Conservation (phyloP, 1,140 invertebrate genomes). For the Drosophila serrata region DNA sequence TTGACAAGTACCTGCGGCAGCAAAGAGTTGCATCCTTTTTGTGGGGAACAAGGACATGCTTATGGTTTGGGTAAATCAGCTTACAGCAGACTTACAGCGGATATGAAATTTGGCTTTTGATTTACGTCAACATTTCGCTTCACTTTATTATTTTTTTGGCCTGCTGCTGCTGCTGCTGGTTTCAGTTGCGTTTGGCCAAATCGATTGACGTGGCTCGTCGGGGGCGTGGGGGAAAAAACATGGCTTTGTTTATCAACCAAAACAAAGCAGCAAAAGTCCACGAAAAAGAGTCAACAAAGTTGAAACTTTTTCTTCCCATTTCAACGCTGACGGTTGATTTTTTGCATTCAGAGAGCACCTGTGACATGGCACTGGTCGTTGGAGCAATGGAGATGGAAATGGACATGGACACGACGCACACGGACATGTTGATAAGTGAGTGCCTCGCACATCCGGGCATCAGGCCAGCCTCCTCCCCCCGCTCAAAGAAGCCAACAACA, state of each 20-base stretch:
- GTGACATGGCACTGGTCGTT: slow-evolving; percentile 57
- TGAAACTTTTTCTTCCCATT: slow-evolving; percentile 57
- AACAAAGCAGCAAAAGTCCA: slow-evolving; percentile 61
- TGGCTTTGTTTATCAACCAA: slow-evolving; percentile 79
- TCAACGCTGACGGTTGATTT: slow-evolving; percentile 25
- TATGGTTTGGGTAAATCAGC: slow-evolving; percentile 67
- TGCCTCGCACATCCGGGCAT: slow-evolving; percentile 60
- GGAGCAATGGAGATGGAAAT: slow-evolving; percentile 5
- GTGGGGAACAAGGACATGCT: not conserved
- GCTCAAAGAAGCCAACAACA: slow-evolving; percentile 65
- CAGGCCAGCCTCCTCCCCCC: slow-evolving; percentile 25
- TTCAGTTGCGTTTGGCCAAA: slow-evolving; percentile 58
- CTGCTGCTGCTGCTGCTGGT: slow-evolving; percentile 34
- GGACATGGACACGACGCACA: slow-evolving; percentile 50
- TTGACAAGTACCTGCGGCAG: slow-evolving; percentile 58
- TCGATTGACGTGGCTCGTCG: slow-evolving; percentile 70
- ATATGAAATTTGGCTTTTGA: slow-evolving; percentile 84
- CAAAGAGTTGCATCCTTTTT: slow-evolving; percentile 2
- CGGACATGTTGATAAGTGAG: slow-evolving; percentile 60
- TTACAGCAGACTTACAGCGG: slow-evolving; percentile 82
- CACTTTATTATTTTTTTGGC: not conserved
- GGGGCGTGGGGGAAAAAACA: slow-evolving; percentile 54
- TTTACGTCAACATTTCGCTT: slow-evolving; percentile 75
- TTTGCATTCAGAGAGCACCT: slow-evolving; percentile 76
- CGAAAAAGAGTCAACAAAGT: slow-evolving; percentile 68